phyloP scores from a whole-genome alignment of 2,888 invertebrate genomes.

The Diaprepes abbreviatus region DNA sequence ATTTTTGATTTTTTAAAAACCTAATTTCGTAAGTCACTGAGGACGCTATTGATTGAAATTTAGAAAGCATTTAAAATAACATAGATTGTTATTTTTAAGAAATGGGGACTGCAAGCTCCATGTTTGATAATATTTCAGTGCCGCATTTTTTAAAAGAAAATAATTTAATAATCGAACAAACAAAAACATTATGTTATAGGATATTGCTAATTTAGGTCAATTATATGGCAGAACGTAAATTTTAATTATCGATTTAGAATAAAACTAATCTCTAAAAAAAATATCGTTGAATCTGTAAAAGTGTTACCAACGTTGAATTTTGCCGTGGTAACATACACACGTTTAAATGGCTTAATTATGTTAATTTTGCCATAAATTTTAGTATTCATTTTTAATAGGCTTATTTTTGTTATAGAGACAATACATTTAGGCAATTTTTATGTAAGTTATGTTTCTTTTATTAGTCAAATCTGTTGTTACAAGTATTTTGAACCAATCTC shows the following conservation, averaged over 20 bases:
- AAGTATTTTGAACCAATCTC: neutral
- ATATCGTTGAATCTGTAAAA: neutral
- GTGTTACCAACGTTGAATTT: neutral
- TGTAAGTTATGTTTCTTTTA: slow-evolving; percentile 3
- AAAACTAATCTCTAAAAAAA: neutral
- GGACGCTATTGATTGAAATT: no score
- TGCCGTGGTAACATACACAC: slow-evolving; percentile 7
- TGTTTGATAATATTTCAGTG: no score
- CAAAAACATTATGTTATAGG: neutral
- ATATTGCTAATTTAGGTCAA: slow-evolving; percentile 15
- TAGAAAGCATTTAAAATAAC: no score
- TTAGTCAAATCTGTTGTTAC: neutral
- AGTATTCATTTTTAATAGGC: slow-evolving; percentile 5
- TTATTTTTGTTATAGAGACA: slow-evolving; percentile 14
- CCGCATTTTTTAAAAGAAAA: slow-evolving; percentile 3
- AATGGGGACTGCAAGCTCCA: no score
- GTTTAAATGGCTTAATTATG: neutral
- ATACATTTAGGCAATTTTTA: slow-evolving; percentile 3
- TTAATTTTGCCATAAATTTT: slow-evolving; percentile 1
- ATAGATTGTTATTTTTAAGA: no score
- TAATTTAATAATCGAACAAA: neutral
- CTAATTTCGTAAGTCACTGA: no score
- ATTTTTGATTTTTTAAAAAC: no score
- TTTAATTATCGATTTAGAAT: neutral
- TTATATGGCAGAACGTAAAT: slow-evolving; percentile 19